A percentile compares a stretch with the other conserved stretches of the same genome.
Evolutionary conservation across 1,140 invertebrate species (phyloP).

Genomic region (Drosophila gunungcola): DNA sequence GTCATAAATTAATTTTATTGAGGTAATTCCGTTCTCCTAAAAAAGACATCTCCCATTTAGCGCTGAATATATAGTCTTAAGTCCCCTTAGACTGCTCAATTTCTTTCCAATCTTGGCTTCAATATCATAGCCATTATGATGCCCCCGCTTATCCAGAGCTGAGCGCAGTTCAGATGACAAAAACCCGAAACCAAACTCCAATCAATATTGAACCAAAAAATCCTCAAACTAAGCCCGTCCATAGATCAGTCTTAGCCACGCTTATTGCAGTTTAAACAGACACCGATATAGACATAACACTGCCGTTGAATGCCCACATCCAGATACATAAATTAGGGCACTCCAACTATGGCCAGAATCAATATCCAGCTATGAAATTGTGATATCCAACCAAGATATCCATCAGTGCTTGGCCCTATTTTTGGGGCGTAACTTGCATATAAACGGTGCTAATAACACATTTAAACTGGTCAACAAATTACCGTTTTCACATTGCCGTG

Average conservation of each 20-base stretch:
- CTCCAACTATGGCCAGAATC: conserved; percentile 30
- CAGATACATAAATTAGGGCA: conserved; percentile 73
- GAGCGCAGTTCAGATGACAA: conserved; percentile 33
- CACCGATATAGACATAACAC: conserved; percentile 78
- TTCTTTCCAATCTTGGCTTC: not conserved
- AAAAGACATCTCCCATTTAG: conserved; percentile 1
- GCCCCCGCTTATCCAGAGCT: conserved; percentile 43
- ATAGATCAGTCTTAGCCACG: conserved; percentile 76
- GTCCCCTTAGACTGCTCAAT: conserved; percentile 1
- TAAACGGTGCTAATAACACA: conserved; percentile 82
- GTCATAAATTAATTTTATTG: not conserved
- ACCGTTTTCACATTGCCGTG: conserved; percentile 67
- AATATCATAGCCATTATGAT: not conserved
- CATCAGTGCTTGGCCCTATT: conserved; percentile 47
- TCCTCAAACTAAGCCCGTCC: conserved; percentile 27
- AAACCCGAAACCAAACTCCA: conserved; percentile 14
- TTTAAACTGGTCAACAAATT: conserved; percentile 81
- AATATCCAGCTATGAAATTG: conserved; percentile 30
- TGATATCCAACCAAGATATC: conserved; percentile 43
- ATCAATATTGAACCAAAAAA: conserved; percentile 37
- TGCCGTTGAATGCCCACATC: conserved; percentile 77
- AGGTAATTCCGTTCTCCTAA: not conserved
- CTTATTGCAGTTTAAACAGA: conserved; percentile 77
- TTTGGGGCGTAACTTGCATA: conserved; percentile 73
- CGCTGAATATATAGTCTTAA: conserved; percentile 1